Base-by-base conservation (phyloP, 2,888 invertebrate species). In the Sylvicola fuscatus region DNA sequence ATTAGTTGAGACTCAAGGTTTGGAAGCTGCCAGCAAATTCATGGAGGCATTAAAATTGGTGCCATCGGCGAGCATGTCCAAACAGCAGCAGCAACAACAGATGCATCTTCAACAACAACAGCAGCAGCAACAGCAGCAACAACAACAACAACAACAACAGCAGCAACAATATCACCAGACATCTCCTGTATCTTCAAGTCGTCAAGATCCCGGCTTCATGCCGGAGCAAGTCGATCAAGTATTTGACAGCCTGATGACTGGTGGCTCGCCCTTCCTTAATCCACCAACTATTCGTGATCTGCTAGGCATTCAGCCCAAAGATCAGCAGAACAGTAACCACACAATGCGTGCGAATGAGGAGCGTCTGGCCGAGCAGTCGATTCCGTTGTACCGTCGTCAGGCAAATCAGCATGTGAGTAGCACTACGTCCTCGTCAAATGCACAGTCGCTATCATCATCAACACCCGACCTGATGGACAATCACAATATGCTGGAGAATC, bases 11-110 rank as follows among this genome's bases (percentile, higher is more conserved):
- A 60, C 60, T 2, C 60, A 62, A 35, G 70, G 70, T 0, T 53
- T 61, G 28, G 68, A 68, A 35, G 64, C 65, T 2, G 69, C 69
- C 2, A 64, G 62, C 41, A 66, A 66, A 47, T 69, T 66, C 43
- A 61, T 60, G 3, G 58, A 61, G 34, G 48, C 61, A 39, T 41
- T 61, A 27, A 48, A 54, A 7, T 57, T 59, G 39, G 53, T 55
- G 5, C 36, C 48, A 27, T 39, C 14, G 10, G 29, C 46, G 50
- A 55, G 49, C 44, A 48, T 31, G 3, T 14, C 35, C 3, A 37
- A 29, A 27, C 21, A 29, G 14, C 15, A 30, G 12, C 15, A 29
- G 16, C 50, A 32, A 39, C 56, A 40, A 53, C 53, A 37, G 51
- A 49, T 35, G 14, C 45, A 45, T 30, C 43, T 40, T 14, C 45